Evolutionary conservation across 1,140 invertebrate species (phyloP).

Genomic region (Danaus melanippus): DNA sequence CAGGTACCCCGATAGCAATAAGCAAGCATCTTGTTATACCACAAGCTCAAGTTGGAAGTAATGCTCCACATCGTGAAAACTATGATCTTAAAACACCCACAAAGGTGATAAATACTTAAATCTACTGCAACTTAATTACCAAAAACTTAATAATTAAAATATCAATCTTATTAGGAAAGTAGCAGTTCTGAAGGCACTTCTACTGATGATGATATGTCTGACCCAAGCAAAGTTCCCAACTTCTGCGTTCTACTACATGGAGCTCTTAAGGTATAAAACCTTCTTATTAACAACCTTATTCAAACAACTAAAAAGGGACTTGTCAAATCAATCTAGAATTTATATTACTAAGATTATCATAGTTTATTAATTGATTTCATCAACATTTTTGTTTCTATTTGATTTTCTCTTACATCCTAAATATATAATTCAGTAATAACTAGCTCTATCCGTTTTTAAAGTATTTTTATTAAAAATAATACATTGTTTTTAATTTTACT

Average conservation of each 20-base stretch:
- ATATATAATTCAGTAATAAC: too few relatives aligned
- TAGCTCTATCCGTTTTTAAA: too few relatives aligned
- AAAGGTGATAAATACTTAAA: constrained; percentile 36
- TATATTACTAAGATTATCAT: too few relatives aligned
- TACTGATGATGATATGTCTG: constrained; percentile 74
- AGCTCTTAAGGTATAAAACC: constrained; percentile 83
- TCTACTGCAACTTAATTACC: too few relatives aligned
- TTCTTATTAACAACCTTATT: too few relatives aligned
- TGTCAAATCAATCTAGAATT: background rate
- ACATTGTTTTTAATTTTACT: too few relatives aligned
- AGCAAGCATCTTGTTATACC: constrained; percentile 93
- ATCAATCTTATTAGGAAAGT: constrained; percentile 53
- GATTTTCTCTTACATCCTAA: too few relatives aligned
- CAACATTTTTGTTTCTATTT: too few relatives aligned
- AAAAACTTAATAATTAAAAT: too few relatives aligned
- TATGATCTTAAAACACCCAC: constrained; percentile 72
- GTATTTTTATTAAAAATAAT: too few relatives aligned
- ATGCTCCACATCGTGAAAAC: constrained; percentile 70
- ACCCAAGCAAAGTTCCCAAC: constrained; percentile 88
- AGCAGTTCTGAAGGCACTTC: constrained; percentile 76
- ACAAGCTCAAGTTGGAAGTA: constrained; percentile 54
- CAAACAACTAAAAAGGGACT: background rate
- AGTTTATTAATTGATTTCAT: too few relatives aligned
- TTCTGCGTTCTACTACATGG: constrained; percentile 96
- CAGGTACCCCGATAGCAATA: constrained; percentile 92